Base-by-base conservation (phyloP, 2,888 invertebrate species). In the Oeneis ivallda region DNA sequence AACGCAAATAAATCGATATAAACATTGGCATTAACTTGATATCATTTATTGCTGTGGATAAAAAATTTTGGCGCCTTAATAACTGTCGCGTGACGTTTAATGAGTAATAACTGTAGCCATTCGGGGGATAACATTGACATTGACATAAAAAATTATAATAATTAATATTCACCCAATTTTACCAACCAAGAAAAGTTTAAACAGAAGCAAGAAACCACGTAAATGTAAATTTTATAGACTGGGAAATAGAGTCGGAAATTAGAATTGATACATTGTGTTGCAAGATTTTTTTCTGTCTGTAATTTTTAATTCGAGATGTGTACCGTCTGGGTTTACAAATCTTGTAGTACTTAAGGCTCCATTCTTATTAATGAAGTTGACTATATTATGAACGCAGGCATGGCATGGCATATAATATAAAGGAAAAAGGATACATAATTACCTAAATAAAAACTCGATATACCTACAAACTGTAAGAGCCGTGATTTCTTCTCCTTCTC, bases 111-210 rank as follows among this genome's bases (percentile, higher is more conserved):
- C 58, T 45, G 45, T 15, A 45, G 45, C 58, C 41, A n/a, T n/a
- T 57, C 26, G 43, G 43, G 39, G 11, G 13, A 8, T n/a, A 5
- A 3, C 13, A 13, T 60, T 69, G 68, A 62, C 82, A 83, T 83
- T 83, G 82, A 80, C 79, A 80, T 78, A 65, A 71, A 77, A 63
- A 78, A 74, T 74, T 68, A 67, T 70, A 74, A 72, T 78, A n/a
- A n/a, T n/a, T n/a, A n/a, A n/a, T 78, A 74, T 70, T 72, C 76
- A 13, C 56, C 8, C 39, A 11, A 41, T 19, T 41, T 17, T 56
- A 41, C 41, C 17, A 41, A 56, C 19, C 39, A 26, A 26, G 26
- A 26, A 26, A 26, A n/a, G n/a, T n/a, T 1, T 26, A n/a, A n/a
- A n/a, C n/a, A n/a, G n/a, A n/a, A n/a, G 26, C 17, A 9, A 15